Base-by-base conservation (phyloP, 2,797 vertebrate species). In the Sebastes oblongus region DNA sequence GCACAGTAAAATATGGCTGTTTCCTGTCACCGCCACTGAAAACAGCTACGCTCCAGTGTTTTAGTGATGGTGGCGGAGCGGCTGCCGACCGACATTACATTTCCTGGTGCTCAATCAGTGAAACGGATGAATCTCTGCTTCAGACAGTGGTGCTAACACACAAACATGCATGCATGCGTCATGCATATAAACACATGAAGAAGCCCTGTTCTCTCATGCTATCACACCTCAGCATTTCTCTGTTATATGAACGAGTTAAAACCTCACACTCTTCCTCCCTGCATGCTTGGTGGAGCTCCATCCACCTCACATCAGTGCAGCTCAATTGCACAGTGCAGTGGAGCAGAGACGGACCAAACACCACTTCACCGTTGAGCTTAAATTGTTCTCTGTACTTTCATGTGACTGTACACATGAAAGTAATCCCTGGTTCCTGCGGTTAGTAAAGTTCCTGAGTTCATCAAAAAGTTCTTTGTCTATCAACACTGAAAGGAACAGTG, bases 81-180 rank as follows among this genome's bases (percentile, higher is more conserved):
- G 71, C 75, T 73, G 75, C 73, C 25, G 8, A 50, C 46, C 46
- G 27, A 75, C 76, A 76, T 75, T 24, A 58, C 77, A 86, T 89
- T 85, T 86, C 66, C 79, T 78, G 76, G 4, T 73, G 74, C 74
- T 92, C 89, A 81, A 68, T 88, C 86, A 84, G 55, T 72, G 72
- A 75, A 84, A 90, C 36, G 54, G 77, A 80, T 86, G 62, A 81
- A 62, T 76, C 68, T 64, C 54, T 89, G 73, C 61, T 42, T 10
- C 66, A 39, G 22, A 72, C 62, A 66, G 34, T 59, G 59, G 80
- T 72, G 66, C 58, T 32, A 25, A 68, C n/a, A 68, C n/a, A 77
- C 58, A 36, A 5, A 42, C 39, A 36, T 18, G 12, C 13, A 12
- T 32, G 10, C 14, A 2, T 27, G 14, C n/a, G 24, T 58, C 46